A percentile compares a stretch with the other conserved stretches of the same genome.
Evolutionary conservation across 2,888 invertebrate species (phyloP).

Genomic region (Euspilapteryx auroguttella): DNA sequence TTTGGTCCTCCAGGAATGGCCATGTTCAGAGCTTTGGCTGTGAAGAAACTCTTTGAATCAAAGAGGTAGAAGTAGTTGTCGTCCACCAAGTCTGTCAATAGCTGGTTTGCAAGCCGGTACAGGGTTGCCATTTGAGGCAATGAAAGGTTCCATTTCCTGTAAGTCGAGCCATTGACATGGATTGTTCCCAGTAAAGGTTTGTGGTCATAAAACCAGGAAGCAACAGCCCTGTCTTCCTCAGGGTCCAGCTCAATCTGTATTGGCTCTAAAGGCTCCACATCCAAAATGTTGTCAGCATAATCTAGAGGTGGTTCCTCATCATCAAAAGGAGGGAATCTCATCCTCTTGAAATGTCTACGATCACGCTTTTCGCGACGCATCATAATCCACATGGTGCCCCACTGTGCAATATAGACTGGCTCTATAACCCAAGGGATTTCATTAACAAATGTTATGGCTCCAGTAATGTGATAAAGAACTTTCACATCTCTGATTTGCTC

Average conservation of each 20-base stretch:
- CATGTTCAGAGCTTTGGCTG: conserved; percentile 98
- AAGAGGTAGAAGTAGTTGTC: conserved; percentile 99
- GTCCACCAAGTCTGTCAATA: conserved; percentile 97
- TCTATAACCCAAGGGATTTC: conserved; percentile 99
- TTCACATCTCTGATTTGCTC: conserved; percentile 99
- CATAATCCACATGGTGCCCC: conserved; percentile 99
- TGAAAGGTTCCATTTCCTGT: conserved; percentile 93
- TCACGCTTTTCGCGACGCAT: conserved; percentile 99
- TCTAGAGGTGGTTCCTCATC: conserved; percentile 99
- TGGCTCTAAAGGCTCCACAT: conserved; percentile 98
- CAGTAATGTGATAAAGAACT: conserved; percentile 98
- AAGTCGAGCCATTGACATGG: conserved; percentile 96
- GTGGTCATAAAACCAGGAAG: conserved; percentile 99
- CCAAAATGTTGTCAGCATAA: conserved; percentile 98
- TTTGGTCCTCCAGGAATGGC: conserved; percentile 99
- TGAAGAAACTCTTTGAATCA: conserved; percentile 99
- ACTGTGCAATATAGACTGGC: conserved; percentile 98
- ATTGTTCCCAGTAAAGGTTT: conserved; percentile 92
- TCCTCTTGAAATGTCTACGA: conserved; percentile 97
- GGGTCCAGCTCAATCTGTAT: conserved; percentile 97
- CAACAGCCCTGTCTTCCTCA: conserved; percentile 89
- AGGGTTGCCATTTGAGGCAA: conserved; percentile 97
- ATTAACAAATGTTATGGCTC: conserved; percentile 99
- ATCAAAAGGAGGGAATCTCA: conserved; percentile 99
- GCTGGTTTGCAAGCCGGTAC: conserved; percentile 95